Base-by-base conservation (phyloP, 2,888 invertebrate species). In the Lithosia quadra region DNA sequence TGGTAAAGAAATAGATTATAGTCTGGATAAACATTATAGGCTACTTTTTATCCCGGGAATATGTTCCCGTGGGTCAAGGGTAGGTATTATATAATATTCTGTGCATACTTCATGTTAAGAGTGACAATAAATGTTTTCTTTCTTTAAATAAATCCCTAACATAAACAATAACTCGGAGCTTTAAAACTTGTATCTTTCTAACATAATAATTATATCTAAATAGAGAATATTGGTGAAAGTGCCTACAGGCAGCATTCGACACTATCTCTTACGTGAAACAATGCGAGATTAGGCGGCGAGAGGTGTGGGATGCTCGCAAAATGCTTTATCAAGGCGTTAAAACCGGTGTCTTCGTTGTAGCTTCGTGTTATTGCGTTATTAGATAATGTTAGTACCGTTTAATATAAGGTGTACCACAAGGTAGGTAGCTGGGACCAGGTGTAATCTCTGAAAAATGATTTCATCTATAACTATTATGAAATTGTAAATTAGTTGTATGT, bases 291-390 rank as follows among this genome's bases (percentile, higher is more conserved):
- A 71, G 71, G 71, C 62, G 74, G 63, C 22, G 73, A 74, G 69
- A 72, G 74, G 73, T 66, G 67, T 63, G 67, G 71, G 73, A 78
- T 73, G 71, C 65, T 72, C 69, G 57, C 72, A 74, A 68, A 68
- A 82, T 76, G 79, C 78, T 82, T 83, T 82, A 80, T 81, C 75
- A 80, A 80, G 75, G 78, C 71, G 71, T 76, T 79, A 71, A 67
- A 72, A 68, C 75, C 79, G 73, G 69, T 78, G 77, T 79, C 79
- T 80, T 69, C 69, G 76, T 65, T 77, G 69, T 79, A 77, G 78
- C 76, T 77, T 68, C 75, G 69, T 74, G 75, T 83, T 84, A 85
- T 82, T 79, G 74, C 74, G 71, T 81, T 80, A 78, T 81, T 83
- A 76, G 77, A 72, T 70, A 71, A 73, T 79, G 72, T 78, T 81